A percentile compares a stretch with the other conserved stretches of the same genome.
phyloP scores from a whole-genome alignment of 2,888 invertebrate species.

The Euphydryas editha region DNA sequence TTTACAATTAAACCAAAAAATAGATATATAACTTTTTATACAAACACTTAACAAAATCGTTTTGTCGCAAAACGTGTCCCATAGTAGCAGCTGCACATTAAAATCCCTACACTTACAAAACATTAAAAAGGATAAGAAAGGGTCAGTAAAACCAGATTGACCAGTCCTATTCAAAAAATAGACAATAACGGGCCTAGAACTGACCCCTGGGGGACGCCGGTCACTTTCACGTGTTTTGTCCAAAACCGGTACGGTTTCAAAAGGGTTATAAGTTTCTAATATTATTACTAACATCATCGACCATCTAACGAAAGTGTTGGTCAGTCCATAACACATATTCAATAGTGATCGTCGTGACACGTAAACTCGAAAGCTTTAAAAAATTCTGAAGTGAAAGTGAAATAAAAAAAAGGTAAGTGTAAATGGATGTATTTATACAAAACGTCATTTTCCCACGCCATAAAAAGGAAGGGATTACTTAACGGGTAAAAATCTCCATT shows the following conservation, averaged over 20 bases:
- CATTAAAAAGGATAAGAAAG: slow-evolving; percentile 74
- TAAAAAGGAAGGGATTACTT: slow-evolving; percentile 46
- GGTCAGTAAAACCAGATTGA: slow-evolving; percentile 81
- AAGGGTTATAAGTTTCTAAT: slow-evolving; percentile 64
- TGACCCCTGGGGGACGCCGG: slow-evolving; percentile 79
- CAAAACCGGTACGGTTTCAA: slow-evolving; percentile 68
- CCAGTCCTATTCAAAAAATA: slow-evolving; percentile 74
- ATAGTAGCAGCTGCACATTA: slow-evolving; percentile 66
- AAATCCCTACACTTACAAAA: slow-evolving; percentile 59
- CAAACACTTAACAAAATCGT: slow-evolving; percentile 29
- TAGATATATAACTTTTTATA: background rate
- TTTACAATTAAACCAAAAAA: background rate
- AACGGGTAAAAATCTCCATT: slow-evolving; percentile 55
- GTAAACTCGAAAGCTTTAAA: slow-evolving; percentile 43
- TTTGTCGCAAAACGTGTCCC: slow-evolving; percentile 49
- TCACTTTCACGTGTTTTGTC: slow-evolving; percentile 64
- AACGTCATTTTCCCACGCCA: slow-evolving; percentile 61
- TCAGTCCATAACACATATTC: slow-evolving; percentile 68
- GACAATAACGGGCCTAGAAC: slow-evolving; percentile 67
- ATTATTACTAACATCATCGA: slow-evolving; percentile 57
- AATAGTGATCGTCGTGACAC: slow-evolving; percentile 53
- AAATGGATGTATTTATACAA: slow-evolving; percentile 24
- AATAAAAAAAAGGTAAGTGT: slow-evolving; percentile 26
- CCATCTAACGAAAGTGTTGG: slow-evolving; percentile 57
- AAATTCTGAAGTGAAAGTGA: slow-evolving; percentile 26